These are phyloP conservation scores for Bubo blakistoni DNA, from an alignment of 2,113 vertebrate species.

Conservation along the genomic window DNA sequence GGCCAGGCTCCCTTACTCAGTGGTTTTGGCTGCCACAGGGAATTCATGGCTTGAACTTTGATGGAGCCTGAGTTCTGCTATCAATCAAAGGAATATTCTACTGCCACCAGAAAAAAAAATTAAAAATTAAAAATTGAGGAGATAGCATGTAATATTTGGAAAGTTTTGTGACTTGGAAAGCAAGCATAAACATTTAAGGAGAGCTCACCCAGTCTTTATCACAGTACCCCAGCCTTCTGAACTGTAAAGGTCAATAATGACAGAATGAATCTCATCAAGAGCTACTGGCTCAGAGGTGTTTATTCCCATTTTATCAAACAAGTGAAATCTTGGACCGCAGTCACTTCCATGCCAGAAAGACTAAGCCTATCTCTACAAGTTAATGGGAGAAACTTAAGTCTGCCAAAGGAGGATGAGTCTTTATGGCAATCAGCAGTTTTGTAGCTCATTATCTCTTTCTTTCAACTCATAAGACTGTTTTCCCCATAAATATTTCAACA, in stretches of 20 bases:
- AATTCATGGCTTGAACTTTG: not conserved
- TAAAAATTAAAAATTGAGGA: not conserved
- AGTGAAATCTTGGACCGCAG: not conserved
- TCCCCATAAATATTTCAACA: conserved; percentile 14
- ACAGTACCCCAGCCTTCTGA: not conserved
- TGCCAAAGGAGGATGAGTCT: not conserved
- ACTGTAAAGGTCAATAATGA: not conserved
- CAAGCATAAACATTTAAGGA: not conserved
- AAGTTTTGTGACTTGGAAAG: not conserved
- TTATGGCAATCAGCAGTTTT: not conserved
- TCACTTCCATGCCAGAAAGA: not conserved
- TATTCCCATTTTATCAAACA: not conserved
- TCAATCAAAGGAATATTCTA: not conserved
- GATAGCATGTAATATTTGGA: not conserved
- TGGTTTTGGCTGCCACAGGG: conserved; percentile 9
- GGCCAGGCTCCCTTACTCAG: not conserved
- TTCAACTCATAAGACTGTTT: not conserved
- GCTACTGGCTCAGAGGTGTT: not conserved
- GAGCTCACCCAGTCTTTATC: not conserved
- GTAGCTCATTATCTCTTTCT: not conserved
- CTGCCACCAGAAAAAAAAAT: not conserved
- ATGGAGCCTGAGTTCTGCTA: not conserved
- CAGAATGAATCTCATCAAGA: not conserved
- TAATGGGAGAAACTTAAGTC: not conserved
- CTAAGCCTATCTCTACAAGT: not conserved